These are phyloP conservation scores for Syndactyla subalaris DNA, from an alignment of 2,797 vertebrate genomes.

Conservation along the genomic window DNA sequence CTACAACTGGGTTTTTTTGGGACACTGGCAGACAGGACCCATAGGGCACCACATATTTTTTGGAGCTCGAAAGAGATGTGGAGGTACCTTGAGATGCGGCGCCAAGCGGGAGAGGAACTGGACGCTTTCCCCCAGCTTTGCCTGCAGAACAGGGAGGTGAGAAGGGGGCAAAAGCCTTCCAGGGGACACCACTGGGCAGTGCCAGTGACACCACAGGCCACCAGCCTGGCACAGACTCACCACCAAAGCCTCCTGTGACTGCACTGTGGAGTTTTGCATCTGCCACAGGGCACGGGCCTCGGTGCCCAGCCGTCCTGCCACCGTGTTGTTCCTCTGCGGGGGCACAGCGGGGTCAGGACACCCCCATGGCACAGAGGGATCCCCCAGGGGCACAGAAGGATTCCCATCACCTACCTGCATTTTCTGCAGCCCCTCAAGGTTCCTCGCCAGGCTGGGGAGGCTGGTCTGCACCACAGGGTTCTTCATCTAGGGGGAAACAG, in stretches of 20 bases:
- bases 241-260: constrained; percentile 63
- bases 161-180: neutral
- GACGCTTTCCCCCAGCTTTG: constrained; percentile 66
- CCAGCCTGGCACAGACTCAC: neutral
- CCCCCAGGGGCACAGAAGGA: too few relatives aligned
- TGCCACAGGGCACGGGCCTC: constrained; percentile 53
- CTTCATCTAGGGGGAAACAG: constrained; percentile 53
- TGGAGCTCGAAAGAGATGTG: rapidly evolving
- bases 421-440: constrained; percentile 64
- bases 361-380: too few relatives aligned
- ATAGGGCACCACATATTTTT: neutral
- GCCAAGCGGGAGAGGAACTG: constrained; percentile 60
- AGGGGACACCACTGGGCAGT: rapidly evolving
- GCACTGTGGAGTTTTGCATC: constrained; percentile 60
- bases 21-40: neutral
- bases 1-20: neutral
- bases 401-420: constrained; percentile 66
- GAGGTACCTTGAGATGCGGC: constrained; percentile 68
- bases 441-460: constrained; percentile 26
- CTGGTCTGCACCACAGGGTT: constrained; percentile 60
- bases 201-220: neutral
- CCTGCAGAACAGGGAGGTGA: constrained; percentile 44
- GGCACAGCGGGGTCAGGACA: too few relatives aligned
- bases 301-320: constrained; percentile 27
- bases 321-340: constrained; percentile 42